These are phyloP conservation scores for Lasiurus borealis DNA, from an alignment of 2,113 vertebrate species.

Conservation along the genomic window DNA sequence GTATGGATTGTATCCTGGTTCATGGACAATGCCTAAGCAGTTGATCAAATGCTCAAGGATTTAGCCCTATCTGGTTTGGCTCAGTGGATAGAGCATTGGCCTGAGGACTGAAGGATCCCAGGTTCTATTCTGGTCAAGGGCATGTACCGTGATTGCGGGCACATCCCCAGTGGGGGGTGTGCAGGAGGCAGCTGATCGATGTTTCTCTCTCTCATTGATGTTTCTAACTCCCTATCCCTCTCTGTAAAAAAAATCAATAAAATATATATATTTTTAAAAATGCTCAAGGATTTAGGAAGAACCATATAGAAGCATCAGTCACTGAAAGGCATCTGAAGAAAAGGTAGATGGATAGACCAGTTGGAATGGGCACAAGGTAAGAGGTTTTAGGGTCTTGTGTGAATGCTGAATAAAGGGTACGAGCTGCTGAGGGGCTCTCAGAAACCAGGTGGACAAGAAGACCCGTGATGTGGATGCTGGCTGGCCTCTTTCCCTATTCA, in stretches of 20 bases:
- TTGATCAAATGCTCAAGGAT: not conserved
- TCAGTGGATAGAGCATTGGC: too few relatives aligned
- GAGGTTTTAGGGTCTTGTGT: not conserved
- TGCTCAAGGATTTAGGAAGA: not conserved
- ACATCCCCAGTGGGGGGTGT: too few relatives aligned
- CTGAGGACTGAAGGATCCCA: too few relatives aligned
- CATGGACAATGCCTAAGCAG: not conserved
- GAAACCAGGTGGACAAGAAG: not conserved
- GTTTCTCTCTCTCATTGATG: too few relatives aligned
- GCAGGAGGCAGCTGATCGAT: too few relatives aligned
- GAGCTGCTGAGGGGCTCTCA: not conserved
- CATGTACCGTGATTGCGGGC: too few relatives aligned
- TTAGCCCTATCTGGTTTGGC: not conserved
- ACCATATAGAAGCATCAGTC: not conserved
- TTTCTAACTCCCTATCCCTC: too few relatives aligned
- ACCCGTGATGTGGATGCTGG: not conserved
- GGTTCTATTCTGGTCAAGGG: too few relatives aligned
- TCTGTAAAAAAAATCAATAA: too few relatives aligned
- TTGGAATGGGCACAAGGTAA: not conserved
- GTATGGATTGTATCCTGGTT: not conserved
- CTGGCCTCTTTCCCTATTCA: not conserved
- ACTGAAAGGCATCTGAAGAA: not conserved
- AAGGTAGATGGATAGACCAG: not conserved
- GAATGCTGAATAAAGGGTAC: not conserved
- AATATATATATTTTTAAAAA: not conserved